These are phyloP conservation scores for Synanthedon andrenaeformis DNA, from an alignment of 2,888 invertebrate species.

Conservation along the genomic window DNA sequence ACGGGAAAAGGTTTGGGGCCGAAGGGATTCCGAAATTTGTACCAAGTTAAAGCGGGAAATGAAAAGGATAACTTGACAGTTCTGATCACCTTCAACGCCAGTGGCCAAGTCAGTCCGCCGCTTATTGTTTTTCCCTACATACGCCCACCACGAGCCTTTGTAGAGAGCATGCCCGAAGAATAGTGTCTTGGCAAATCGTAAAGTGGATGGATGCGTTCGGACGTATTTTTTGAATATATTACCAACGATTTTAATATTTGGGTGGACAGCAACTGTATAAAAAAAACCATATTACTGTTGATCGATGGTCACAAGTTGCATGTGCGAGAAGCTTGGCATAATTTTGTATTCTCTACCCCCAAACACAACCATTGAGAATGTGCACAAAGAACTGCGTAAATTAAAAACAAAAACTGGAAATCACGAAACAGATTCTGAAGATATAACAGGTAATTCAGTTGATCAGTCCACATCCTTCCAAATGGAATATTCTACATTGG, in stretches of 20 bases:
- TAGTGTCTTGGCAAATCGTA: conserved; percentile 15
- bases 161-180: conserved; percentile 12
- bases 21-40: conserved; percentile 15
- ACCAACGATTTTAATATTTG: conserved; percentile 15
- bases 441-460: too few species aligned
- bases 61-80: conserved; percentile 24
- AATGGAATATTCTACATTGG: too few species aligned
- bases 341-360: conserved; percentile 11
- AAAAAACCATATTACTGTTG: conserved; percentile 12
- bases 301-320: conserved; percentile 18
- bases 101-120: conserved; percentile 12
- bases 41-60: conserved; percentile 13
- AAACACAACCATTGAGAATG: too few species aligned
- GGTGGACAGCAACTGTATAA: conserved; percentile 10
- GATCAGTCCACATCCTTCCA: too few species aligned
- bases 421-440: too few species aligned
- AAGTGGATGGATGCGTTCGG: conserved; percentile 13
- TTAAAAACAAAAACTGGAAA: too few species aligned
- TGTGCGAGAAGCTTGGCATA: conserved; percentile 9
- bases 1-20: conserved; percentile 16
- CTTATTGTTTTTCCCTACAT: conserved; percentile 8
- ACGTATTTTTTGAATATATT: conserved; percentile 19
- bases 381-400: too few species aligned
- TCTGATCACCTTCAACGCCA: conserved; percentile 14
- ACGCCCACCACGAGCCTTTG: conserved; percentile 7